Percentiles rank a stretch among this genome's conserved stretches.
Conservation (phyloP, 1,140 invertebrate genomes). For the Penaeus japonicus region DNA sequence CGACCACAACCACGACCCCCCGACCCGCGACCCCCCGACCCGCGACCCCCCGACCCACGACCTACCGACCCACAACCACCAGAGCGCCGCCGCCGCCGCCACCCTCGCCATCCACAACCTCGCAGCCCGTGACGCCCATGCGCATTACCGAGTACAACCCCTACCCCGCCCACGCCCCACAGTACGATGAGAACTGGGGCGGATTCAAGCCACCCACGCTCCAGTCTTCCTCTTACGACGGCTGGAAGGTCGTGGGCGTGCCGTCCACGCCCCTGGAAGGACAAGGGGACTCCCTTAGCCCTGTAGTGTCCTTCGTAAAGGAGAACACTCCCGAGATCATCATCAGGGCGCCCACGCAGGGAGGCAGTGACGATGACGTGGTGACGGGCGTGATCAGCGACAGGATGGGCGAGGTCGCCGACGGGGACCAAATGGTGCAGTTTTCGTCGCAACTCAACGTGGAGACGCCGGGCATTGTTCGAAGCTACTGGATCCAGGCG, state of each 20-base stretch:
- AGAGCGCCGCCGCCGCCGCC: too few species aligned
- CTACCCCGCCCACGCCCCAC: background rate
- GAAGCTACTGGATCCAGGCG: slow-evolving; percentile 31
- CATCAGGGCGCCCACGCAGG: background rate
- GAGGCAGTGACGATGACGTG: background rate
- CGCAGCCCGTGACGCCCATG: background rate
- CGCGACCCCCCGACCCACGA: background rate
- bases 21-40: background rate
- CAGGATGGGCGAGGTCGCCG: background rate
- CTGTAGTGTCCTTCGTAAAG: slow-evolving; percentile 18
- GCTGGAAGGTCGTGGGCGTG: slow-evolving; percentile 32
- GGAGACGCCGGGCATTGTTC: slow-evolving; percentile 29
- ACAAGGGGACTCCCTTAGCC: background rate
- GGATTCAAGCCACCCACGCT: background rate
- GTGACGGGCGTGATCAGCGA: slow-evolving; percentile 28
- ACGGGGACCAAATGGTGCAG: background rate
- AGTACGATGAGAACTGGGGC: background rate
- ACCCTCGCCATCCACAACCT: background rate
- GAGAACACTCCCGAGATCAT: slow-evolving; percentile 33
- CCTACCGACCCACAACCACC: background rate
- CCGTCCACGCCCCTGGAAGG: background rate
- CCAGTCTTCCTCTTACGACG: background rate
- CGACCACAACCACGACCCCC: background rate
- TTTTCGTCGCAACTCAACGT: slow-evolving; percentile 35
- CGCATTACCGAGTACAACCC: background rate